A percentile compares a stretch with the other conserved stretches of the same genome.
Evolutionary conservation across 1,140 invertebrate species (phyloP).

Genomic region (Hyposmocoma kahamanoa): DNA sequence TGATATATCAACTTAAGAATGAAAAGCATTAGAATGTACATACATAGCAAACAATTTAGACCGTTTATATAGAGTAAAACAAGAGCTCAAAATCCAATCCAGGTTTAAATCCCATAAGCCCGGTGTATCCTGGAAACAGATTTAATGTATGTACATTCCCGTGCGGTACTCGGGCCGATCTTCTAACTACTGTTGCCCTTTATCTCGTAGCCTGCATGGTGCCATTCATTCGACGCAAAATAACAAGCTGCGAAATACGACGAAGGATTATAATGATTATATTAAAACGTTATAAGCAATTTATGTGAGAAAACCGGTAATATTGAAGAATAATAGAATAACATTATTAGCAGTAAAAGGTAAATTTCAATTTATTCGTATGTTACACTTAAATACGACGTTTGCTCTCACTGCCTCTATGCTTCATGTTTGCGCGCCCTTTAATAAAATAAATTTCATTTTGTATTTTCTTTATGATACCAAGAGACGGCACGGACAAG

Average conservation of each 20-base stretch:
- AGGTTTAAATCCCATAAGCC: not conserved
- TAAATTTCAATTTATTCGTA: too few relatives aligned
- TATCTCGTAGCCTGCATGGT: not conserved
- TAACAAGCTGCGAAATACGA: not conserved
- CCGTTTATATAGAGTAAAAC: slow-evolving; percentile 1
- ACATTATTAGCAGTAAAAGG: too few relatives aligned
- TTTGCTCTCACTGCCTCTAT: too few relatives aligned
- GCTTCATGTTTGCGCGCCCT: too few relatives aligned
- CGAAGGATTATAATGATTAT: too few relatives aligned
- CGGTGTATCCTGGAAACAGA: slow-evolving; percentile 1
- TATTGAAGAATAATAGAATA: too few relatives aligned
- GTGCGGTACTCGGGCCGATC: not conserved
- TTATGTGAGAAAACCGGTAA: too few relatives aligned
- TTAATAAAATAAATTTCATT: too few relatives aligned
- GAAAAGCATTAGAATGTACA: not conserved
- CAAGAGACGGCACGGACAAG: too few relatives aligned
- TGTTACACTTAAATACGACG: too few relatives aligned
- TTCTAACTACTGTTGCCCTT: slow-evolving; percentile 3
- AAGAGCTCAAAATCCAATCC: slow-evolving; percentile 3
- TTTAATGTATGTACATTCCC: slow-evolving; percentile 4
- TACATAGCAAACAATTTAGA: not conserved
- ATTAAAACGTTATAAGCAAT: too few relatives aligned
- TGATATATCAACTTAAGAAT: slow-evolving; percentile 6
- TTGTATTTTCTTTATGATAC: too few relatives aligned
- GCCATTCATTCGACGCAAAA: slow-evolving; percentile 3